Percentiles rank a stretch among this genome's conserved stretches.
Conservation (phyloP, 2,888 invertebrate genomes). For the Oxyteleia sp. region DNA sequence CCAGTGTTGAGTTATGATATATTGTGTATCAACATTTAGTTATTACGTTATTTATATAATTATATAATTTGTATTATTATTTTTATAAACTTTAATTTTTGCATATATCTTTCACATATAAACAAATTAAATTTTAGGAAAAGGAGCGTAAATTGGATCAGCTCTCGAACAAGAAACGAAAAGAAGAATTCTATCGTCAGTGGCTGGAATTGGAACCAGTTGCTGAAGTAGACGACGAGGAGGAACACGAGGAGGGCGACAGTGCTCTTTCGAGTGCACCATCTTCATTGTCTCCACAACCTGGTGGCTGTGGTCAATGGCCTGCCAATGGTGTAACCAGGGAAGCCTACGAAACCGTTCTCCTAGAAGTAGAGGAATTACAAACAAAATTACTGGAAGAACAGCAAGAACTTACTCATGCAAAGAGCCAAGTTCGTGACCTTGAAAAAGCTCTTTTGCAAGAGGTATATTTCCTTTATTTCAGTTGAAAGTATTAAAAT, state of each 20-base stretch:
- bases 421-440: slow-evolving; percentile 88
- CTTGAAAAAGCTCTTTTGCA: slow-evolving; percentile 88
- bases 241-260: slow-evolving; percentile 89
- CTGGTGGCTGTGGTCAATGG: slow-evolving; percentile 82
- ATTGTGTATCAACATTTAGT: too few species aligned
- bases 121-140: too few species aligned
- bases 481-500: too few species aligned
- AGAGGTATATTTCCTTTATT: slow-evolving; percentile 81
- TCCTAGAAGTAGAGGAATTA: slow-evolving; percentile 81
- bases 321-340: slow-evolving; percentile 79
- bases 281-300: slow-evolving; percentile 91
- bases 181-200: slow-evolving; percentile 84
- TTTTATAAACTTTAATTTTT: too few species aligned
- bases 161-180: slow-evolving; percentile 82
- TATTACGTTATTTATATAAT: too few species aligned
- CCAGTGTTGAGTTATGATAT: too few species aligned
- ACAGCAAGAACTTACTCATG: slow-evolving; percentile 87
- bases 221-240: slow-evolving; percentile 85
- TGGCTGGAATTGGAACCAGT: slow-evolving; percentile 85
- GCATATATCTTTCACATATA: too few species aligned
- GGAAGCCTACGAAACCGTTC: slow-evolving; percentile 86
- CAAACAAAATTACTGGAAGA: slow-evolving; percentile 83
- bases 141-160: slow-evolving; percentile 85
- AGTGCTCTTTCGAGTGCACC: slow-evolving; percentile 92
- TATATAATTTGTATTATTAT: too few species aligned